Conservation (phyloP, 2,113 vertebrate genomes). For the Eolophus roseicapilla region DNA sequence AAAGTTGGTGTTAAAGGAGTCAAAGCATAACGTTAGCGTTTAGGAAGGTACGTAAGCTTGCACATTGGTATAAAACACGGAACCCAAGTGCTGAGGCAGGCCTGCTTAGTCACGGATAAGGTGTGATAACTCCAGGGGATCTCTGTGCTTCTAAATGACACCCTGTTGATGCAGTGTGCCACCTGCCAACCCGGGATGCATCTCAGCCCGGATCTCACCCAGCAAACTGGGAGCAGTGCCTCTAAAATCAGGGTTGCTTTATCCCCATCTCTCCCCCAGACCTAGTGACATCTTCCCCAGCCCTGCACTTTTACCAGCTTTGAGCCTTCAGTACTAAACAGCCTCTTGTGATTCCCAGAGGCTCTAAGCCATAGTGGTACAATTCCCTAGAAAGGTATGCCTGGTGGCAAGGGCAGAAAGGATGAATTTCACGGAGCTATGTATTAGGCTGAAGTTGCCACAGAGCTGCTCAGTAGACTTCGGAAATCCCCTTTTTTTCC, state of each 20-base stretch:
- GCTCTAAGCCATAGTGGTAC: rapidly evolving
- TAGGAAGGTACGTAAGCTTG: rapidly evolving
- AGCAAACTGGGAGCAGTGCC: no score
- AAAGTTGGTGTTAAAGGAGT: no score
- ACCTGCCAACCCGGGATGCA: rapidly evolving
- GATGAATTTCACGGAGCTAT: background rate
- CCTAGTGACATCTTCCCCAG: rapidly evolving
- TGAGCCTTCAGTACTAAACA: no score
- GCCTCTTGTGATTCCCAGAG: rapidly evolving
- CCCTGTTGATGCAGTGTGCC: rapidly evolving
- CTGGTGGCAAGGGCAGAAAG: no score
- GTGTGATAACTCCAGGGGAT: background rate
- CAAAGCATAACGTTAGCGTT: rapidly evolving
- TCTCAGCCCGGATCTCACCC: rapidly evolving
- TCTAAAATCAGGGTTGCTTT: background rate
- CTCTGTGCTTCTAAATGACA: no score
- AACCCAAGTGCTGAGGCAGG: background rate
- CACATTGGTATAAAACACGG: background rate
- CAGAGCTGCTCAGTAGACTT: background rate
- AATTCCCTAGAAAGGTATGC: background rate
- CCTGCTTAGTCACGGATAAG: background rate
- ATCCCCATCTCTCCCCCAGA: rapidly evolving
- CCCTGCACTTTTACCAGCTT: background rate
- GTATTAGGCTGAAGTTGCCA: rapidly evolving
- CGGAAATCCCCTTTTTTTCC: background rate